Conservation (phyloP, 2,888 invertebrate genomes). For the Acrobasis suavella region DNA sequence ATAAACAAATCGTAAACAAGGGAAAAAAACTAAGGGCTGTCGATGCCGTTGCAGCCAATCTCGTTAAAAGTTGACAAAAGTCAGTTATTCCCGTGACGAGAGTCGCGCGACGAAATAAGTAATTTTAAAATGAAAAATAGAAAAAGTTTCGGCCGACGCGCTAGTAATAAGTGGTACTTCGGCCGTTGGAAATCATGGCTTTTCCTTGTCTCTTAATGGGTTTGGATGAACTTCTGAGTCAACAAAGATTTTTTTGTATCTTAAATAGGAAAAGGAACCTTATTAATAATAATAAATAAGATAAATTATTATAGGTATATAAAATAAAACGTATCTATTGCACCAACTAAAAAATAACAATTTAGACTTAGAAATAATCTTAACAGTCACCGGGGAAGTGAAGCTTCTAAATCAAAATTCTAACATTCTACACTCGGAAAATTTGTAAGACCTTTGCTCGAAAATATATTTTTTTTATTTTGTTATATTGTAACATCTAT, state of each 20-base stretch:
- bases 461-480: too few relatives aligned
- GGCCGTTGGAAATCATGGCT: not conserved
- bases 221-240: constrained; percentile 1
- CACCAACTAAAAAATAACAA: too few relatives aligned
- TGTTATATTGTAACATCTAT: too few relatives aligned
- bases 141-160: constrained; percentile 2
- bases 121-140: constrained; percentile 31
- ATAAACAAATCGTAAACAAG: constrained; percentile 24
- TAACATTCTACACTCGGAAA: too few relatives aligned
- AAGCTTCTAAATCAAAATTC: too few relatives aligned
- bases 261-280: not conserved
- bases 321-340: too few relatives aligned
- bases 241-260: not conserved
- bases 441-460: too few relatives aligned
- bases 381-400: too few relatives aligned
- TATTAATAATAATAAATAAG: too few relatives aligned
- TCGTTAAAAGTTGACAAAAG: constrained; percentile 56
- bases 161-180: constrained; percentile 15
- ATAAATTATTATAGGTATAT: too few relatives aligned
- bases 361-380: too few relatives aligned
- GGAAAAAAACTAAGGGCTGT: constrained; percentile 26
- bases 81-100: constrained; percentile 45
- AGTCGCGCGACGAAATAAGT: constrained; percentile 35
- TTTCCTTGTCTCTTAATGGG: constrained; percentile 12
- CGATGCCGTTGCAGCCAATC: constrained; percentile 36